Evolutionary conservation across 1,140 invertebrate species (phyloP).

Genomic region (Scaptomyza hsui): DNA sequence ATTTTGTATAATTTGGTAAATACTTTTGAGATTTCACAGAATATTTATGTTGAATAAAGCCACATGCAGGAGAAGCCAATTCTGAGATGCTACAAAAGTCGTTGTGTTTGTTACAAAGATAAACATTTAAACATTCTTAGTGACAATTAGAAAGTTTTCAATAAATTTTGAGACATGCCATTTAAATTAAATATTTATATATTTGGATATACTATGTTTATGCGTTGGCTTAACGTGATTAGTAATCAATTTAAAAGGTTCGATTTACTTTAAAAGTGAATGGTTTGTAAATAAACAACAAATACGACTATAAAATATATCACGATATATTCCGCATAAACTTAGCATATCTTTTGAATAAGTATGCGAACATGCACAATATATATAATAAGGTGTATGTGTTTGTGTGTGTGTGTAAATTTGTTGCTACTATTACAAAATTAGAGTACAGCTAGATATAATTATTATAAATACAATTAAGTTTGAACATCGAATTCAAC

Average conservation of each 20-base stretch:
- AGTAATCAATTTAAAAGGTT: neutral
- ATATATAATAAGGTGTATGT: constrained; percentile 14
- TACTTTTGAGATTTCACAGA: constrained; percentile 60
- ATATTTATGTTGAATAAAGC: constrained; percentile 11
- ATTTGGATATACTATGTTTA: constrained; percentile 9
- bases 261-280: neutral
- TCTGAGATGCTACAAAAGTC: constrained; percentile 1
- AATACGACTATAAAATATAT: constrained; percentile 5
- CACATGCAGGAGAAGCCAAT: constrained; percentile 41
- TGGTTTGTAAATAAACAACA: neutral
- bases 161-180: constrained; percentile 26
- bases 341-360: constrained; percentile 1
- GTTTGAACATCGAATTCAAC: constrained; percentile 42
- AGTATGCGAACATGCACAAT: constrained; percentile 34
- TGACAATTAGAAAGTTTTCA: constrained; percentile 26
- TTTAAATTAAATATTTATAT: neutral
- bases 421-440: constrained; percentile 40
- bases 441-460: constrained; percentile 53
- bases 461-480: constrained; percentile 47
- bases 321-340: constrained; percentile 11
- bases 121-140: constrained; percentile 59
- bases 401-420: constrained; percentile 24
- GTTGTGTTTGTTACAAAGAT: constrained; percentile 24
- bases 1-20: constrained; percentile 57
- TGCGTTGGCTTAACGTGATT: constrained; percentile 1